A percentile compares a stretch with the other conserved stretches of the same genome.
Evolutionary conservation across 2,113 vertebrate species (phyloP).

Genomic region (Pseudonaja textilis): DNA sequence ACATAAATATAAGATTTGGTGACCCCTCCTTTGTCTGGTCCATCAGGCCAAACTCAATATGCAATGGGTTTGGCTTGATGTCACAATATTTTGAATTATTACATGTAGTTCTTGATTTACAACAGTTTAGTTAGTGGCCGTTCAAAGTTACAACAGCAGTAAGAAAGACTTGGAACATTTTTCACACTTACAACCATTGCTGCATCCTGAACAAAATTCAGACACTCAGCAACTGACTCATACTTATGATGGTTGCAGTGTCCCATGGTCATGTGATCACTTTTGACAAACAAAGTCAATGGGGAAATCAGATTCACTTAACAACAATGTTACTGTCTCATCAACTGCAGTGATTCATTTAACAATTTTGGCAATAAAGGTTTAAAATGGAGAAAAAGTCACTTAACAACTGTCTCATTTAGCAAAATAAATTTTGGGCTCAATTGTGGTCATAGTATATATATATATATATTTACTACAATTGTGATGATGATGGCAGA

Average conservation of each 20-base stretch:
- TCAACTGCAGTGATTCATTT: neutral
- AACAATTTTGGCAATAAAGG: neutral
- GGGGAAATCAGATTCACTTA: neutral
- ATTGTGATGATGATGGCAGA: no score
- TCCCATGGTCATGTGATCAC: neutral
- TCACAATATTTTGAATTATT: neutral
- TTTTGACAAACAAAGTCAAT: neutral
- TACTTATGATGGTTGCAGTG: neutral
- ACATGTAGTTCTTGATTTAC: neutral
- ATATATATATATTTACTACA: no score
- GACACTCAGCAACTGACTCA: neutral
- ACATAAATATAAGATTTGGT: neutral
- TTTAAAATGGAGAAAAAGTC: no score
- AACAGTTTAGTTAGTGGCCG: neutral
- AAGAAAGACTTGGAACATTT: neutral
- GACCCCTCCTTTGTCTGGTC: neutral
- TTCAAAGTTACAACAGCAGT: neutral
- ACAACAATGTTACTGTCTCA: no score
- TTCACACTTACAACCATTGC: neutral
- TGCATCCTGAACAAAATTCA: neutral
- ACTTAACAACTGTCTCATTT: no score
- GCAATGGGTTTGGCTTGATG: no score
- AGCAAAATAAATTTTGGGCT: no score
- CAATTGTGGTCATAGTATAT: no score
- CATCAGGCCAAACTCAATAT: neutral